Conservation (phyloP, 2,797 vertebrate genomes). For the Enteromius trimaculatus region DNA sequence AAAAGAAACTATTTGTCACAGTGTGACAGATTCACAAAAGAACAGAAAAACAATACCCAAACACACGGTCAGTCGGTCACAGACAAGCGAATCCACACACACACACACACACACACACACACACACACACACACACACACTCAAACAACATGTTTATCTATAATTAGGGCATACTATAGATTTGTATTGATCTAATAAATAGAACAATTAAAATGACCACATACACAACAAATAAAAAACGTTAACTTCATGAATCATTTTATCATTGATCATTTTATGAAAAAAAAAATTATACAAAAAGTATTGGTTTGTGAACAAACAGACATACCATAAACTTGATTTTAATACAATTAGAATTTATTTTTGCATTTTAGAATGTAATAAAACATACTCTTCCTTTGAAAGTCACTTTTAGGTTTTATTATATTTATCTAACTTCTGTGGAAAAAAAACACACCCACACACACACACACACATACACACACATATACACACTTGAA, state of each 20-base stretch:
- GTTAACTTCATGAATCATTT: neutral
- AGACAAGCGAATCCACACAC: slow-evolving; percentile 6
- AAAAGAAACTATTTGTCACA: slow-evolving; percentile 27
- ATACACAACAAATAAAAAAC: slow-evolving; percentile 18
- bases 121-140: slow-evolving; percentile 8
- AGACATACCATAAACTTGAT: neutral
- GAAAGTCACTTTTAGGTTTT: neutral
- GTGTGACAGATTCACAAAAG: slow-evolving; percentile 30
- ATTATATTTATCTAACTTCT: slow-evolving; percentile 11
- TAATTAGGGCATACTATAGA: neutral
- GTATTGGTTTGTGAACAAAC: neutral
- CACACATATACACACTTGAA: neutral
- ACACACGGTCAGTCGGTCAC: slow-evolving; percentile 22
- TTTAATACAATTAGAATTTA: neutral
- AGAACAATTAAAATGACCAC: neutral
- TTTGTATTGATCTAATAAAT: neutral
- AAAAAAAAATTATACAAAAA: neutral
- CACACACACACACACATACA: neutral
- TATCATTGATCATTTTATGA: neutral
- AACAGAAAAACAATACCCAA: slow-evolving; percentile 21
- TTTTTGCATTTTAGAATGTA: neutral
- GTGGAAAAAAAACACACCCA: neutral
- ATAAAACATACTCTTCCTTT: neutral
- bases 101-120: slow-evolving; percentile 20
- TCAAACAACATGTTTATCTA: neutral